phyloP scores from a whole-genome alignment of 2,888 invertebrate species.

The Cryptocephalus primarius region DNA sequence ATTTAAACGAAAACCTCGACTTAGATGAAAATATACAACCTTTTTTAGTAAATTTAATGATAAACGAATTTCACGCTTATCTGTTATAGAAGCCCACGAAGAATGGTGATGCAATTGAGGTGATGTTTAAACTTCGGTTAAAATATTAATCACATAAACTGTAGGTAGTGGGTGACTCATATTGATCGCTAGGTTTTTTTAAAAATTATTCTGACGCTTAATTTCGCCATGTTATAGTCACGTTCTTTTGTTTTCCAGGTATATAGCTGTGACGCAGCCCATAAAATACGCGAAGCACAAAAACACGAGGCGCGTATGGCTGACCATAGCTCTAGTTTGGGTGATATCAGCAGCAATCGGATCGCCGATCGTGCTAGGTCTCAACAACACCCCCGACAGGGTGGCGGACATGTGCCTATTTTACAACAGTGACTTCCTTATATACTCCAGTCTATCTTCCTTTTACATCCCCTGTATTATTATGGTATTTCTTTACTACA shows the following conservation, averaged over 20 bases:
- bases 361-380: conserved; percentile 89
- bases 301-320: conserved; percentile 86
- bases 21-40: too few species aligned
- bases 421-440: conserved; percentile 96
- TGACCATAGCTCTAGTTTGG: conserved; percentile 95
- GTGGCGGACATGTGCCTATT: conserved; percentile 82
- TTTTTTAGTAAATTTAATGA: too few species aligned
- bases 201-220: too few species aligned
- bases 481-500: conserved; percentile 96
- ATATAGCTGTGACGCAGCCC: conserved; percentile 97
- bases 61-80: too few species aligned
- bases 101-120: too few species aligned
- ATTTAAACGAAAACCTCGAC: too few species aligned
- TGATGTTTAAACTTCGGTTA: too few species aligned
- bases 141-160: too few species aligned
- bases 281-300: conserved; percentile 98
- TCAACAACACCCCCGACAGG: conserved; percentile 85
- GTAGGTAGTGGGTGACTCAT: too few species aligned
- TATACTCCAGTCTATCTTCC: conserved; percentile 94
- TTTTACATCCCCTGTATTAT: conserved; percentile 98
- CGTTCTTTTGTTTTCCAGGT: conserved; percentile 51
- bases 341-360: conserved; percentile 91
- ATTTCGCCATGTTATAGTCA: too few species aligned
- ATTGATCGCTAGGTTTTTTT: too few species aligned
- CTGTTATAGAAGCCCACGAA: too few species aligned